Evolutionary conservation across 1,140 invertebrate species (phyloP).

Genomic region (Drosophila pectinifera): DNA sequence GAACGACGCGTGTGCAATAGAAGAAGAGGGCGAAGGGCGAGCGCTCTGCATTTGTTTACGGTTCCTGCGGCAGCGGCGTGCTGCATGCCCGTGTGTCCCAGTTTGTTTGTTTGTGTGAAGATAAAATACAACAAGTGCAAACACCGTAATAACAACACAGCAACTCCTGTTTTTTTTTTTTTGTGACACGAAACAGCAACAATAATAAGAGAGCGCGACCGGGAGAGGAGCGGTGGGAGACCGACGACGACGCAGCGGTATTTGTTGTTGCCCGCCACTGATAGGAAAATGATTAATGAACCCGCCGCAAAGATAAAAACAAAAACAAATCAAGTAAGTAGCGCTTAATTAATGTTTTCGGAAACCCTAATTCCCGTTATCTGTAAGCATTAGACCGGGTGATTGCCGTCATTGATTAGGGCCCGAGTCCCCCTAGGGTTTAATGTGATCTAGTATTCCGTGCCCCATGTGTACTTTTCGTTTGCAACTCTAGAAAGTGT

Average conservation of each 20-base stretch:
- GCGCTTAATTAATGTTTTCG: slow-evolving; percentile 10
- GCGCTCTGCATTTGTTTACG: slow-evolving; percentile 56
- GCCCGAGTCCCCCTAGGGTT: neutral
- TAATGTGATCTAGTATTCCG: neutral
- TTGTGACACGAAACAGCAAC: slow-evolving; percentile 14
- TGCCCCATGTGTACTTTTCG: neutral
- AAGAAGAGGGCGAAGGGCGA: slow-evolving; percentile 12
- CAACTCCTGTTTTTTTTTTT: slow-evolving; percentile 14
- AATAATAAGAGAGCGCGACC: slow-evolving; percentile 11
- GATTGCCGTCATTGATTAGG: slow-evolving; percentile 1
- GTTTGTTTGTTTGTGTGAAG: slow-evolving; percentile 37
- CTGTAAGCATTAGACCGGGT: neutral
- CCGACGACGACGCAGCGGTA: slow-evolving; percentile 3
- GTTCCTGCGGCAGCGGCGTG: slow-evolving; percentile 3
- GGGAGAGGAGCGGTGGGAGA: neutral
- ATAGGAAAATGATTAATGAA: slow-evolving; percentile 37
- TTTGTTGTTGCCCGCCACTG: slow-evolving; percentile 21
- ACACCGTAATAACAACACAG: slow-evolving; percentile 26
- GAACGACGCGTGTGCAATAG: slow-evolving; percentile 7
- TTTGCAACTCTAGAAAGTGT: too few relatives aligned
- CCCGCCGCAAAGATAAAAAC: slow-evolving; percentile 3
- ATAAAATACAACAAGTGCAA: slow-evolving; percentile 68
- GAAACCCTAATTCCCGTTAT: slow-evolving; percentile 10
- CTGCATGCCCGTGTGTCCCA: slow-evolving; percentile 7
- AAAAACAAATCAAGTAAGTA: slow-evolving; percentile 34